Evolutionary conservation across 1,140 invertebrate genomes (phyloP).

Genomic region (Dreissena rostriformis): DNA sequence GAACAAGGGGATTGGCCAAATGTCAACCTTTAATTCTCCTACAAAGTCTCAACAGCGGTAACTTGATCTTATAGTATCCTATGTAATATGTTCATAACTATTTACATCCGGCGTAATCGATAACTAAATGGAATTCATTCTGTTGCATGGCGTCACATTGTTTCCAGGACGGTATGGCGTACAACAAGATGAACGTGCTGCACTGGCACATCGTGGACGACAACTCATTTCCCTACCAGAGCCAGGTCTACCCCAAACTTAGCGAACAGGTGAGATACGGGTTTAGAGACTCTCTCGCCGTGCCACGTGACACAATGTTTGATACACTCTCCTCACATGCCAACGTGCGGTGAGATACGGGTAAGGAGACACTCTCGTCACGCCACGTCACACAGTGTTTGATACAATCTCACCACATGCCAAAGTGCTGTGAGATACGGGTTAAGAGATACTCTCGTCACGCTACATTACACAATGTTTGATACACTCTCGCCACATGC

Average conservation of each 20-base stretch:
- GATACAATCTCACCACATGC: too few species aligned
- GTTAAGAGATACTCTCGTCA: too few species aligned
- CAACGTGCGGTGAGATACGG: constrained; percentile 54
- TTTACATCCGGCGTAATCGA: neutral
- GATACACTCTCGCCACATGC: too few species aligned
- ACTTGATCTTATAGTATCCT: neutral
- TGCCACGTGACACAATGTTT: too few species aligned
- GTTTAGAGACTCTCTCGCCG: too few species aligned
- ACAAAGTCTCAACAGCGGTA: too few species aligned
- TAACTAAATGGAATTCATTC: neutral
- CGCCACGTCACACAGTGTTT: too few species aligned
- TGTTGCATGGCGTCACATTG: neutral
- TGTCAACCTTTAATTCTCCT: too few species aligned
- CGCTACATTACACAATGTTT: too few species aligned
- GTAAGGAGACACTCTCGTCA: too few species aligned
- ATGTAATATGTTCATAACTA: neutral
- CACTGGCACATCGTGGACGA: constrained; percentile 86
- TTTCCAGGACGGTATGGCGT: constrained; percentile 71
- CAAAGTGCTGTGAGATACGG: constrained; percentile 50
- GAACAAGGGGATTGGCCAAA: too few species aligned
- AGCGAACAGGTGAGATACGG: constrained; percentile 64
- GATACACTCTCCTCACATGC: too few species aligned
- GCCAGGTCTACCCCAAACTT: constrained; percentile 82
- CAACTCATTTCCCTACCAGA: constrained; percentile 84
- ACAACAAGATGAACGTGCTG: constrained; percentile 81